phyloP scores from a whole-genome alignment of 2,888 invertebrate genomes.

The Thumatha senex region DNA sequence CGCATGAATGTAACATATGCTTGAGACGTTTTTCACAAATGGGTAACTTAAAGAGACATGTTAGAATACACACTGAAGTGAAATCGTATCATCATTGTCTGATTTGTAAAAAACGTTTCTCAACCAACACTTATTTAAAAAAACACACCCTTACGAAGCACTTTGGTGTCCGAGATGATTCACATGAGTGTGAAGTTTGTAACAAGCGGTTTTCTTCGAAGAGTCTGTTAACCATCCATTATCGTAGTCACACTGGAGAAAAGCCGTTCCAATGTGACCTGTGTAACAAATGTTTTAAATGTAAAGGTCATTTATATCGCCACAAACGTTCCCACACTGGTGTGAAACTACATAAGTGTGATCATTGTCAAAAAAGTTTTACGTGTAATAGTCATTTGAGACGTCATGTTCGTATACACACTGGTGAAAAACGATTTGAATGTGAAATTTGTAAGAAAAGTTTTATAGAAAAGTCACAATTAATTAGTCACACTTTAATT shows the following conservation, averaged over 20 bases:
- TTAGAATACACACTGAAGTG: neutral
- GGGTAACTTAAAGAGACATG: neutral
- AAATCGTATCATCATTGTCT: neutral
- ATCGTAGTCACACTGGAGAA: neutral
- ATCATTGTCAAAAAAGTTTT: neutral
- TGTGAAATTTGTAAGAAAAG: neutral
- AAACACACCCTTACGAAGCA: no score
- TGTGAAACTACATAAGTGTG: neutral
- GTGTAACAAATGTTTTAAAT: neutral
- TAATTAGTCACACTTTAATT: neutral
- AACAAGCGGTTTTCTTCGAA: neutral
- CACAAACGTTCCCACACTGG: neutral
- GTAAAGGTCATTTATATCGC: neutral
- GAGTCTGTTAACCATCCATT: neutral
- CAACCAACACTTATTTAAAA: no score
- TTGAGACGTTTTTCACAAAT: neutral
- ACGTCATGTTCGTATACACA: neutral
- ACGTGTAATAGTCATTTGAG: neutral
- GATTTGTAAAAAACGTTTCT: no score
- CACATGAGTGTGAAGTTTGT: neutral
- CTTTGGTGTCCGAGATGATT: no score
- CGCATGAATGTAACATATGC: neutral
- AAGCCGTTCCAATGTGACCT: neutral
- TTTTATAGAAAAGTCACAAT: neutral
- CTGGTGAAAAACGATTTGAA: neutral